Conservation (phyloP, 2,888 invertebrate species). For the Muschampia plurimacula region DNA sequence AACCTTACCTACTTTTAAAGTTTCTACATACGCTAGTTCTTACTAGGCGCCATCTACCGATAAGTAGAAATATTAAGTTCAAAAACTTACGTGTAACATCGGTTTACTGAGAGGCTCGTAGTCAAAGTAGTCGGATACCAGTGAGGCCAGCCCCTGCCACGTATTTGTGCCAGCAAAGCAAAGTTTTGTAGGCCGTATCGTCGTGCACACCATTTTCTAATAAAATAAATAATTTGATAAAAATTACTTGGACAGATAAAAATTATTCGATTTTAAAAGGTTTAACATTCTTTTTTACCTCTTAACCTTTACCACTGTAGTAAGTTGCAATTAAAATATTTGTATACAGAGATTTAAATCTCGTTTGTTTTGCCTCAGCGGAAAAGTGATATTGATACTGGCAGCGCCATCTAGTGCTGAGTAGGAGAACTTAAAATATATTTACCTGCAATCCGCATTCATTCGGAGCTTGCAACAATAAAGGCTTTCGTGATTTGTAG, state of each 20-base stretch:
- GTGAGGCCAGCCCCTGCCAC: conserved; percentile 90
- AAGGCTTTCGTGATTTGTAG: conserved; percentile 87
- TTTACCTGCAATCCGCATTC: conserved; percentile 92
- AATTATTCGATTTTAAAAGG: too few species aligned
- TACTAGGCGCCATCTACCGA: conserved; percentile 55
- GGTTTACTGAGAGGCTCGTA: conserved; percentile 90
- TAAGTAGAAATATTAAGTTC: conserved; percentile 36
- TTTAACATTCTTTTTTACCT: too few species aligned
- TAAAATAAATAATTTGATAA: neutral
- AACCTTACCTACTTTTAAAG: too few species aligned
- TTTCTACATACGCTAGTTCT: too few species aligned
- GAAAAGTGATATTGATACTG: conserved; percentile 51
- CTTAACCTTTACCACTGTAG: too few species aligned
- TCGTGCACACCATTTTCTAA: conserved; percentile 96
- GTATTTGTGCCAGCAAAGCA: conserved; percentile 89
- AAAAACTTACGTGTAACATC: conserved; percentile 88
- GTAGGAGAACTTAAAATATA: conserved; percentile 13
- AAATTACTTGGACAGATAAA: neutral
- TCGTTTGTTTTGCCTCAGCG: too few species aligned
- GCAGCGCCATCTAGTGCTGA: conserved; percentile 50
- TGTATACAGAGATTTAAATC: too few species aligned
- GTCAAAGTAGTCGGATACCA: conserved; percentile 92
- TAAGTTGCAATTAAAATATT: too few species aligned
- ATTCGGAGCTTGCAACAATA: conserved; percentile 90
- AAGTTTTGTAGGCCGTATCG: conserved; percentile 91